Percentiles rank a stretch among this genome's conserved stretches.
Conservation (phyloP, 23 tunicate species). For the Botrylloides violaceus region DNA sequence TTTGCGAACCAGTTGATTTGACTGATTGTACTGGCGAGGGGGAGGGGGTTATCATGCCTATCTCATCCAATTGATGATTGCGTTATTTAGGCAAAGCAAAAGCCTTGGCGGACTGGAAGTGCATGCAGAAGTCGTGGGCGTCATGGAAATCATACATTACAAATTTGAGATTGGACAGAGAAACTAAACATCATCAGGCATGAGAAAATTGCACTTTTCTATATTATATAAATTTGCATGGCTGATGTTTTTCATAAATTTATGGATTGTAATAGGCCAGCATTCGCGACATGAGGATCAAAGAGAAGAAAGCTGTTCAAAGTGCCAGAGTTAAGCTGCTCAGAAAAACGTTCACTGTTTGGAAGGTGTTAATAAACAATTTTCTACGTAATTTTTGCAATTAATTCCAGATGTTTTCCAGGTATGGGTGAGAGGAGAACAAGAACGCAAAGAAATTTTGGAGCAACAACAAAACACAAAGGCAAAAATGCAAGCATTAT, state of each 20-base stretch:
- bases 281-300: conserved; percentile 7
- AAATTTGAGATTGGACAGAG: conserved; percentile 2
- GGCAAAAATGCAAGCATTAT: conserved; percentile 54
- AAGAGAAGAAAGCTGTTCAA: conserved; percentile 16
- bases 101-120: conserved; percentile 62
- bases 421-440: conserved; percentile 48
- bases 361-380: conserved; percentile 1
- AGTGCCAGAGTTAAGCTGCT: not conserved
- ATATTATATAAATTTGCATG: too few relatives aligned
- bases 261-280: not conserved
- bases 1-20: too few relatives aligned
- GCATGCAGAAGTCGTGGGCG: conserved; percentile 34
- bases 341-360: conserved; percentile 6
- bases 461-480: conserved; percentile 47
- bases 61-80: too few relatives aligned
- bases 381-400: not conserved
- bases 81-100: conserved; percentile 46
- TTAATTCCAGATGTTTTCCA: not conserved
- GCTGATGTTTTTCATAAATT: not conserved
- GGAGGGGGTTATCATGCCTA: too few relatives aligned
- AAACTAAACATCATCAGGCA: conserved; percentile 15
- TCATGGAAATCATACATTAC: conserved; percentile 45
- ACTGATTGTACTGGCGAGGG: too few relatives aligned
- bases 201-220: too few relatives aligned
- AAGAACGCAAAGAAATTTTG: conserved; percentile 39